phyloP scores from a whole-genome alignment of 2,113 vertebrate genomes.

The Campylorhamphus procurvoides region DNA sequence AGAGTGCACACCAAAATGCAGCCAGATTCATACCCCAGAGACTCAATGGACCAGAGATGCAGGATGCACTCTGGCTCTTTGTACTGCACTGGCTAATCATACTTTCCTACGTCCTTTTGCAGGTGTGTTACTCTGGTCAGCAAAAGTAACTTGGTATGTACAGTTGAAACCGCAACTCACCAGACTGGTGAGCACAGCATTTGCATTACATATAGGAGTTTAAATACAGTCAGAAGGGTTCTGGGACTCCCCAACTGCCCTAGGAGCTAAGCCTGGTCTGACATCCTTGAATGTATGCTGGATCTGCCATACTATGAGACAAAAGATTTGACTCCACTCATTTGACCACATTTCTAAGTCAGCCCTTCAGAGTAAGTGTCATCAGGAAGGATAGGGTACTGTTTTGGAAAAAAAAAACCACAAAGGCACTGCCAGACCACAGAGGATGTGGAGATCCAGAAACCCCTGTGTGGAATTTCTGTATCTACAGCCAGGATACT shows the following conservation, averaged over 20 bases:
- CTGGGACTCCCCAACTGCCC: neutral
- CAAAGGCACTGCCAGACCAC: accelerated
- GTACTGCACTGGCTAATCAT: too few relatives aligned
- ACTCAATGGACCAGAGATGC: neutral
- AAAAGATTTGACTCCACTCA: accelerated
- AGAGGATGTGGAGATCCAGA: accelerated
- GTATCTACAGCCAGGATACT: neutral
- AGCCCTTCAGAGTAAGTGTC: neutral
- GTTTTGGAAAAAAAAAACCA: neutral
- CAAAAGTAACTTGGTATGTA: neutral
- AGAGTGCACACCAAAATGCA: neutral
- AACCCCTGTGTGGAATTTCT: neutral
- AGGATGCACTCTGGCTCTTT: neutral
- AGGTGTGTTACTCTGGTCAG: neutral
- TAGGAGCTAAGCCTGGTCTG: neutral
- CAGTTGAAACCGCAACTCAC: neutral
- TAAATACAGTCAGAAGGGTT: neutral
- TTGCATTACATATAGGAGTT: neutral
- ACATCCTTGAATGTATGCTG: neutral
- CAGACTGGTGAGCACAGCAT: neutral
- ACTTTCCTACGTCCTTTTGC: neutral
- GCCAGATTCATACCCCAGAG: accelerated
- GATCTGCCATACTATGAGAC: accelerated
- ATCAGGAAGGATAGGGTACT: neutral
- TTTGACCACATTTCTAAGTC: accelerated